Conservation (phyloP, 2,113 vertebrate species). For the Regulus satrapa region DNA sequence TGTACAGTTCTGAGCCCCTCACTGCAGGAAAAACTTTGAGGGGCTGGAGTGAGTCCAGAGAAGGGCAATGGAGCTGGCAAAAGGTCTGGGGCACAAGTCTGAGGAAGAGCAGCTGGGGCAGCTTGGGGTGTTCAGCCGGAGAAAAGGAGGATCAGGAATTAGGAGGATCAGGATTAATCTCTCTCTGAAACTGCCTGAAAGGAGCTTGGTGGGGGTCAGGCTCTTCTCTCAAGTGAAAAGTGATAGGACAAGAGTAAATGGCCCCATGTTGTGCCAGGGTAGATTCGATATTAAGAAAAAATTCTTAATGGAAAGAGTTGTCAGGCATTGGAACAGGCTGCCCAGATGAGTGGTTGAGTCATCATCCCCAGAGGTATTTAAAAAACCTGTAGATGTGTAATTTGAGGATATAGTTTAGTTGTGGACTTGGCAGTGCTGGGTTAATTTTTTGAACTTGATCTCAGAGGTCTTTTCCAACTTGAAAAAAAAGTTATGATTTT, state of each 20-base stretch:
- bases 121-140: background rate
- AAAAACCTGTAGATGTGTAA: background rate
- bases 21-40: background rate
- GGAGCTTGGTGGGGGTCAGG: background rate
- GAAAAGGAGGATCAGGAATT: background rate
- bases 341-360: background rate
- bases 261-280: too few species aligned
- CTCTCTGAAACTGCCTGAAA: background rate
- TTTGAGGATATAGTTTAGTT: background rate
- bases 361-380: background rate
- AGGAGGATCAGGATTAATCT: too few species aligned
- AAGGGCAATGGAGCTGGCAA: background rate
- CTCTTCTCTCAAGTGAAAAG: background rate
- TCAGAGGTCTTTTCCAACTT: background rate
- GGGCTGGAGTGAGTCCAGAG: accelerated
- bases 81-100: background rate
- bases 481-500: background rate
- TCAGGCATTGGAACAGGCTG: background rate
- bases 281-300: background rate
- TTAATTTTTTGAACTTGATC: background rate
- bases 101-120: background rate
- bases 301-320: background rate
- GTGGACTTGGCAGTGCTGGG: background rate
- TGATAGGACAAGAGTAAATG: background rate
- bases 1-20: background rate